Evolutionary conservation across 2,888 invertebrate species (phyloP), one percentile per base, ranked within the genome.

Genomic region (Pandemis heparana): DNA sequence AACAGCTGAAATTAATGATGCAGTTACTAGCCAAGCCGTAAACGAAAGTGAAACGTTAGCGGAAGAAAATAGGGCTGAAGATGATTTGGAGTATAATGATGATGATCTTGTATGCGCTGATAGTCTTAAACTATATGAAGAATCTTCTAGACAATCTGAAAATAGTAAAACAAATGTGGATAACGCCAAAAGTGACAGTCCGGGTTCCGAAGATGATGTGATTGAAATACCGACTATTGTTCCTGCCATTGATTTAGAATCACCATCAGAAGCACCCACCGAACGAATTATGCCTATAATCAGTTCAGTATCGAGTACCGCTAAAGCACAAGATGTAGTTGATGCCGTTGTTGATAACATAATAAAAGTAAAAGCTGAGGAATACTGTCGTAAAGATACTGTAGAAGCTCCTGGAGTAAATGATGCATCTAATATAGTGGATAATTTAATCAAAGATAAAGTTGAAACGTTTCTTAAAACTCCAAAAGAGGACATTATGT

Each of bases 381-480:
- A 68, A 23, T 73, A 56, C 46, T 73, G 72, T 63, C 38, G 63
- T 43, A 63, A 73, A 41, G 12, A 39, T 7, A 8, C 60, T 46
- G 41, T 39, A 68, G 23, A 56, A 14, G n/a, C 46, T 56, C 53
- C 62, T 63, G 38, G 5, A 23, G 43, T 39, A 51, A 53, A 39
- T 0, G 7, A 65, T 12, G 56, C 61, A 10, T 38, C 65, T 14
- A 39, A 32, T 32, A 41, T 48, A 43, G 69, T 78, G 75, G 81
- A 81, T n/a, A 79, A 83, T 67, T 75, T 83, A 74, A 78, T 76
- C 75, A 74, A 75, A 70, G 65, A 64, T 38, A 78, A 75, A 71
- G 67, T 68, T 38, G 72, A 68, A 5, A 62, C 62, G 9, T 73
- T 63, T 56, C 59, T 73, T 23, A 73, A 73, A 38, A 73, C 66